Base-by-base conservation (phyloP, 2,113 vertebrate genomes). In the Orthonyx spaldingii region DNA sequence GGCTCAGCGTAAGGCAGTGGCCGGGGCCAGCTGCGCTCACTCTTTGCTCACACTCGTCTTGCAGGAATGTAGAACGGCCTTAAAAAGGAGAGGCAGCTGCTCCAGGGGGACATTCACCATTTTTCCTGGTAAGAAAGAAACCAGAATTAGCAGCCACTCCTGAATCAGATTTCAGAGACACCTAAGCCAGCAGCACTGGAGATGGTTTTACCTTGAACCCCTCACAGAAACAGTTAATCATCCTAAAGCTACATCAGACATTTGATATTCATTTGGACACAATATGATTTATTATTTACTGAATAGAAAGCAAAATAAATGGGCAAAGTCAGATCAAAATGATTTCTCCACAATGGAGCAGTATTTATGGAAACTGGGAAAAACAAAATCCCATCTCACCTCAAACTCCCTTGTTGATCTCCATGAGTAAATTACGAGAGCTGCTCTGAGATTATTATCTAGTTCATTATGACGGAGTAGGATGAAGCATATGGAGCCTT, bases 51-150 rank as follows among this genome's bases (percentile, higher is more conserved):
- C 94, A 24, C 98, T 99, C 27, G 99, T 98, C 98, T 99, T 99
- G 98, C 99, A 99, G 97, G 99, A 99, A 98, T 99, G 99, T 97
- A 99, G 98, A 91, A 99, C 99, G n/a, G 99, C 99, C 98, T 99
- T 99, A 97, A 99, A 99, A 93, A 99, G 98, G 94, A 99, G 98
- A 41, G 99, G 99, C 90, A 99, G 99, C 98, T 99, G 99, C 97
- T 99, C 99, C 98, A 99, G 95, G 23, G 99, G 99, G 33, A 99
- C 98, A 66, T 98, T 99, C 97, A 99, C 99, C 98, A 99, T 98
- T 98, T 99, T 99, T 90, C 99, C 99, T 99, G 97, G 84, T 61
- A 79, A 97, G 75, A 83, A 86, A 87, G 79, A 35, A 82, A 68
- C 1, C 33, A 87, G 91, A 88, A 81, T 95, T 86, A 96, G 84